Base-by-base conservation (phyloP, 2,113 vertebrate species). In the Sphyrna mokarran region DNA sequence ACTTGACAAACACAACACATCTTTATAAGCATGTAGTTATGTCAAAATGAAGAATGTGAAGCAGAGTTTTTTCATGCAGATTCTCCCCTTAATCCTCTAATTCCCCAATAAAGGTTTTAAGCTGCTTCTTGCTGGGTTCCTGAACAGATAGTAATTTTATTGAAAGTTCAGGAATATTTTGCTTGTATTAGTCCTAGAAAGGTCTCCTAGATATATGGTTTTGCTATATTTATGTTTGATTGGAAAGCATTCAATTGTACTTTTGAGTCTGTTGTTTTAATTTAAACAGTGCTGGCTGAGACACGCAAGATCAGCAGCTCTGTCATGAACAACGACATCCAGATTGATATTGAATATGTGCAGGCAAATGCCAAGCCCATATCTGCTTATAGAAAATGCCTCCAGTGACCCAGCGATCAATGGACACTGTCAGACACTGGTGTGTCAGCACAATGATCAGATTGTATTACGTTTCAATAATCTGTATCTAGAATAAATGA, bases 311-410 rank as follows among this genome's bases (percentile, higher is more conserved):
- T 95, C 68, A 72, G 93, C 93, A 95, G 40, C 18, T 72, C 26
- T 95, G 93, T 22, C 93, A 72, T 48, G 68, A 26, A 48, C 66
- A 43, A 72, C 40, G 9, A 43, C 40, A 48, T 13, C 68, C 48
- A 95, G 93, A 95, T 72, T 95, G 68, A 48, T 95, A 95, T 95
- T 70, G 68, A 72, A 72, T 69, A 69, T 70, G 54, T 40, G 91
- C n/a, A 70, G 33, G 40, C 68, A 95, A 95, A 70, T 29, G 40
- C 68, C 68, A 95, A 95, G 37, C 37, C 29, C 68, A 95, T 70
- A 70, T 54, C 93, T 16, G 68, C 93, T 95, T 54, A 43, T 48
- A 95, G 68, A 89, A 89, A 89, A 89, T 89, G 86, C 54, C 14
- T 26, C 58, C 48, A 48, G 68, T 26, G 37, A 66, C n/a, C 66